Conservation (phyloP, 1,140 invertebrate genomes). For the Belonocnema kinseyi region DNA sequence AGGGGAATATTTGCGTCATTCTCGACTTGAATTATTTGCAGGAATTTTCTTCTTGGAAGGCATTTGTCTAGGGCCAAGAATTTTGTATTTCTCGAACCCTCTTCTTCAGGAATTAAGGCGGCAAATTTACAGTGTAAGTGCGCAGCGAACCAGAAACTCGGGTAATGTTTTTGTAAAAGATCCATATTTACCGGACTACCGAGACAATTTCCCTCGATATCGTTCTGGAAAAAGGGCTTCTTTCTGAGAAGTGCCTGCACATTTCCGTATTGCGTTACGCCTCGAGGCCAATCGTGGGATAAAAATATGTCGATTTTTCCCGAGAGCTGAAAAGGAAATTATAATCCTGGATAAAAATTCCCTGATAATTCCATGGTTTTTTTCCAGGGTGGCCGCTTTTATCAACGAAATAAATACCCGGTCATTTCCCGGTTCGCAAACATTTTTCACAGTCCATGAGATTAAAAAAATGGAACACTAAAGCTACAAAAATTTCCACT, state of each 20-base stretch:
- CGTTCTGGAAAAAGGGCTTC: constrained; percentile 92
- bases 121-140: constrained; percentile 98
- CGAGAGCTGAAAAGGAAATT: constrained; percentile 78
- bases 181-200: constrained; percentile 91
- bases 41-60: constrained; percentile 89
- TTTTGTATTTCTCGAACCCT: constrained; percentile 80
- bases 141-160: constrained; percentile 96
- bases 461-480: no score
- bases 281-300: constrained; percentile 98
- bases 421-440: no score
- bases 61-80: constrained; percentile 98
- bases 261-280: constrained; percentile 92
- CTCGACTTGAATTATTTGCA: constrained; percentile 84
- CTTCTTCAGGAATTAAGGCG: constrained; percentile 82
- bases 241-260: constrained; percentile 82
- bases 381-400: no score
- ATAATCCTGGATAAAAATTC: constrained; percentile 39
- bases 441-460: no score
- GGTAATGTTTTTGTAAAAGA: constrained; percentile 86
- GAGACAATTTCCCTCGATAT: constrained; percentile 87
- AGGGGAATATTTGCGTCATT: constrained; percentile 77
- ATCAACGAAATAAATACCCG: no score
- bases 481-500: no score
- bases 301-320: constrained; percentile 91
- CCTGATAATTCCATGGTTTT: no score